These are phyloP conservation scores for Dasyprocta punctata DNA, from an alignment of 2,113 vertebrate species.

Conservation along the genomic window DNA sequence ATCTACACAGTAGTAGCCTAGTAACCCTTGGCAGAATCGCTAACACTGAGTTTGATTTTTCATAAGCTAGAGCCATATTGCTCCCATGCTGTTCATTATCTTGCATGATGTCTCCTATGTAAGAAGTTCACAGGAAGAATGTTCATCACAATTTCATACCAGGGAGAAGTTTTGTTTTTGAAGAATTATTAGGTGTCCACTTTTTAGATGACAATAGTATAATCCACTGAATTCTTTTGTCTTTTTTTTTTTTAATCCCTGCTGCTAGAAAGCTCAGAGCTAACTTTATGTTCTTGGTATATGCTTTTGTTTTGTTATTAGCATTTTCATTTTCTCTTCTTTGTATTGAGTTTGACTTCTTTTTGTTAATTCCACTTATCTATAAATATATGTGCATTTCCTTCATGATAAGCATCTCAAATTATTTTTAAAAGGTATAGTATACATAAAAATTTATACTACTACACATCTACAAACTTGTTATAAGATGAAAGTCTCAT, in stretches of 20 bases:
- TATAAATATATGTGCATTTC: background rate
- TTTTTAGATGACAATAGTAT: background rate
- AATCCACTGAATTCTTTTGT: background rate
- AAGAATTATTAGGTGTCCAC: background rate
- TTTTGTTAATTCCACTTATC: background rate
- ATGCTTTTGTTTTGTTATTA: background rate
- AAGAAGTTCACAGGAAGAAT: background rate
- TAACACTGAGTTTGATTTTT: background rate
- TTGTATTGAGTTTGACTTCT: constrained; percentile 14
- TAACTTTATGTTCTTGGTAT: background rate
- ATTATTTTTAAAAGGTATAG: constrained; percentile 27
- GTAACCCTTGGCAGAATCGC: background rate
- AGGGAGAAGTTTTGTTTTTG: background rate
- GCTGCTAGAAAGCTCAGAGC: background rate
- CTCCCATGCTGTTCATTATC: background rate
- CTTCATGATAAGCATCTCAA: constrained; percentile 41
- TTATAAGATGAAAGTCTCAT: constrained; percentile 35
- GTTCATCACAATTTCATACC: background rate
- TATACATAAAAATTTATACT: constrained; percentile 2
- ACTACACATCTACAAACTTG: background rate
- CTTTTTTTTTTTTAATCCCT: background rate
- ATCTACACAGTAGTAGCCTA: background rate
- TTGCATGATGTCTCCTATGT: background rate
- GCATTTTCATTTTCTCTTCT: constrained; percentile 21
- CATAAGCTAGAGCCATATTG: background rate